Evolutionary conservation across 2,113 vertebrate genomes (phyloP).

Genomic region (Oncorhynchus clarkii): DNA sequence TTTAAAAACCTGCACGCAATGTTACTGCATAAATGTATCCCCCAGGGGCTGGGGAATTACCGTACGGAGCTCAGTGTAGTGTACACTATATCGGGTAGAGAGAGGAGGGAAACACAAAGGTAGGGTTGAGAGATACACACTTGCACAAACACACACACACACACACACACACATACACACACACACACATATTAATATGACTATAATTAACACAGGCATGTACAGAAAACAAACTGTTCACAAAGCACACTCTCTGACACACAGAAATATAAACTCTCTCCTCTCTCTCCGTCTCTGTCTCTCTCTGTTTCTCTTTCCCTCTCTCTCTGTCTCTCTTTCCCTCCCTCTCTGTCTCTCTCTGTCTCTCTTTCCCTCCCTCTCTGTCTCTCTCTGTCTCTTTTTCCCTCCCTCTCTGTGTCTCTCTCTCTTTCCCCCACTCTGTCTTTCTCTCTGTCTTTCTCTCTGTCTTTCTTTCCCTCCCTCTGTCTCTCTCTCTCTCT

Average conservation of each 20-base stretch:
- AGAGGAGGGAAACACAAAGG: background rate
- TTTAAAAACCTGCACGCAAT: slow-evolving; percentile 12
- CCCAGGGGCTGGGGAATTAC: slow-evolving; percentile 25
- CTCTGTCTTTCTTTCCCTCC: accelerated
- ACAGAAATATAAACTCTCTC: background rate
- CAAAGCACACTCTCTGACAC: background rate
- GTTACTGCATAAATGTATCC: background rate
- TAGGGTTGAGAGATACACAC: too few species aligned
- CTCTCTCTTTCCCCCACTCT: too few species aligned
- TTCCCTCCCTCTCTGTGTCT: background rate
- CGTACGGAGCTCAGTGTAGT: slow-evolving; percentile 7
- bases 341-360: background rate
- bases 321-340: background rate
- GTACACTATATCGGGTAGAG: background rate
- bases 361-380: background rate
- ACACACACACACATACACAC: too few species aligned
- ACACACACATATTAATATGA: too few species aligned
- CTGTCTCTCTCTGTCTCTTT: background rate
- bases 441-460: too few species aligned
- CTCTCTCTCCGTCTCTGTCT: background rate
- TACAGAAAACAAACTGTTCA: background rate
- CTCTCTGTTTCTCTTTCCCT: background rate
- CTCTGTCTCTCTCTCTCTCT: too few species aligned
- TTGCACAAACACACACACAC: too few species aligned
- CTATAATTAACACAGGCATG: background rate